These are phyloP conservation scores for Speoplatyrhinus poulsoni DNA, from an alignment of 2,113 vertebrate species.

Conservation along the genomic window DNA sequence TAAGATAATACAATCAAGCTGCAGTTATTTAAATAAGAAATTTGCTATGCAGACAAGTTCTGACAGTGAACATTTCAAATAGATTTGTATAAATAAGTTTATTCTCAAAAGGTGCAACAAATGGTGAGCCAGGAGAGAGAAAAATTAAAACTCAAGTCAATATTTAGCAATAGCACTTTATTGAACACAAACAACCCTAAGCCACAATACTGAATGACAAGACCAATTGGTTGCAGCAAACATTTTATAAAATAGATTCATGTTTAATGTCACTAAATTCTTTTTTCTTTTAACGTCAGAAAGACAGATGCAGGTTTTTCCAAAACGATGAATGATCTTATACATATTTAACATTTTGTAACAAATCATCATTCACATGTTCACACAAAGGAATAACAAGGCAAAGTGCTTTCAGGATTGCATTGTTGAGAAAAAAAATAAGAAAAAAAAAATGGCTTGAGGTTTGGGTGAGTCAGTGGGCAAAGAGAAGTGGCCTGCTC, in stretches of 20 bases:
- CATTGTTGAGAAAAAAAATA: constrained; percentile 73
- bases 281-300: constrained; percentile 78
- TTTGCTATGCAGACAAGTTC: background rate
- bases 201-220: constrained; percentile 87
- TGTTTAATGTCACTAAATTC: constrained; percentile 79
- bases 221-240: constrained; percentile 84
- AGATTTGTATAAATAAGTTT: background rate
- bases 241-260: constrained; percentile 85
- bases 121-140: background rate
- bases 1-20: background rate
- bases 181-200: constrained; percentile 92
- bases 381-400: constrained; percentile 82
- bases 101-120: background rate
- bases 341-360: constrained; percentile 81
- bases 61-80: background rate
- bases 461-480: constrained; percentile 58
- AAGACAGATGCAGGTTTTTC: constrained; percentile 80
- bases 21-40: no score
- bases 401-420: constrained; percentile 86
- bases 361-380: constrained; percentile 83
- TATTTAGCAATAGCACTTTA: constrained; percentile 92
- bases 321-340: constrained; percentile 81
- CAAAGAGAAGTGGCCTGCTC: constrained; percentile 33
- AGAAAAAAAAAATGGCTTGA: constrained; percentile 77
- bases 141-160: constrained; percentile 21